phyloP scores from a whole-genome alignment of 2,113 vertebrate genomes.

The Trematomus loennbergii region DNA sequence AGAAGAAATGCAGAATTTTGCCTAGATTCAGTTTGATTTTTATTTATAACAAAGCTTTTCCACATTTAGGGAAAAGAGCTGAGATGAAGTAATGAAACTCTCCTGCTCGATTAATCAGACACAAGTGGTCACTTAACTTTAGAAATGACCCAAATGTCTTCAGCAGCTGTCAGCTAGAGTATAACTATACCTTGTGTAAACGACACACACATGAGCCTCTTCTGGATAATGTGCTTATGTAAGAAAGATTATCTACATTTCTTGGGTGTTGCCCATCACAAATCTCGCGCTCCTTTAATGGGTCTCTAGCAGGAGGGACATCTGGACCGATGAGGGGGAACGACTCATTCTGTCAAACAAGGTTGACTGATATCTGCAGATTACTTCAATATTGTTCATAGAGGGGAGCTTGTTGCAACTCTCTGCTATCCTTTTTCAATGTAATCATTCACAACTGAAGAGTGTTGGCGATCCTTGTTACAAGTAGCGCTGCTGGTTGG shows the following conservation, averaged over 20 bases:
- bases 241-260: constrained; percentile 59
- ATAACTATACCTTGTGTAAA: constrained; percentile 47
- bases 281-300: constrained; percentile 52
- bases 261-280: constrained; percentile 41
- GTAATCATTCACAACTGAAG: constrained; percentile 13
- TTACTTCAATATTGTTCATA: constrained; percentile 15
- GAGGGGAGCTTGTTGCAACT: constrained; percentile 24
- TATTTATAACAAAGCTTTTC: constrained; percentile 15
- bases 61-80: constrained; percentile 8
- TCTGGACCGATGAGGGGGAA: constrained; percentile 47
- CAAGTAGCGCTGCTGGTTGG: neutral
- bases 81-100: neutral
- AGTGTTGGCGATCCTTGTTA: neutral
- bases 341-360: constrained; percentile 66
- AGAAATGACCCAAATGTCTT: constrained; percentile 10
- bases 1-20: constrained; percentile 3
- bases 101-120: constrained; percentile 5
- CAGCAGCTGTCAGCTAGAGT: constrained; percentile 38
- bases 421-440: constrained; percentile 36
- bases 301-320: constrained; percentile 42
- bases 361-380: constrained; percentile 59
- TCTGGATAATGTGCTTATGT: constrained; percentile 56
- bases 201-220: constrained; percentile 36
- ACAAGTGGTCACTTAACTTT: constrained; percentile 17
- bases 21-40: neutral